Conservation (phyloP, 2,797 vertebrate genomes). For the Chrysocyon brachyurus region DNA sequence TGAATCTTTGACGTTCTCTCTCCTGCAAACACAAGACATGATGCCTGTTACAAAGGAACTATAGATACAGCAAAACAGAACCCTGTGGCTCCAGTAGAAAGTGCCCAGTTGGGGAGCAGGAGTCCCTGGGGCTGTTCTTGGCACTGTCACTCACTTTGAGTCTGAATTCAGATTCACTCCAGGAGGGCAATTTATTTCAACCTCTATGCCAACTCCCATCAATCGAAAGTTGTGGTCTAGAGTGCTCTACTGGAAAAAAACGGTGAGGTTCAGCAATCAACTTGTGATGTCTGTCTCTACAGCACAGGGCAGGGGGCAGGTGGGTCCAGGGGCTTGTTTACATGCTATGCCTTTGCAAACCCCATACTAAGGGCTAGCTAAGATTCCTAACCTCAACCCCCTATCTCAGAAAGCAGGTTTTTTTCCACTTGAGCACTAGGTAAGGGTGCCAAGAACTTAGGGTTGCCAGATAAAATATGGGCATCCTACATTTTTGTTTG, state of each 20-base stretch:
- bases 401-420: neutral
- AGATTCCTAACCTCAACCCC: neutral
- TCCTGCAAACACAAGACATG: neutral
- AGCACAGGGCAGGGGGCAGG: rapidly evolving
- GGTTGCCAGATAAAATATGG: neutral
- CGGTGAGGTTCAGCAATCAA: neutral
- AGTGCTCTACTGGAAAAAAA: neutral
- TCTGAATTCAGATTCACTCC: neutral
- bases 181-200: neutral
- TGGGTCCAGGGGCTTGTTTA: neutral
- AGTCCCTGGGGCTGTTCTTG: neutral
- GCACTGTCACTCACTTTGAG: neutral
- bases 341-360: neutral
- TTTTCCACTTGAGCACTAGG: neutral
- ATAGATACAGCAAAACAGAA: neutral
- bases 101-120: neutral
- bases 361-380: neutral
- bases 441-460: neutral
- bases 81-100: neutral
- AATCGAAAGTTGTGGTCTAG: neutral
- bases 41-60: neutral
- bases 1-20: neutral
- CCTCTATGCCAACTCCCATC: neutral
- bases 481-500: neutral
- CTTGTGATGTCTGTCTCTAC: neutral